Conservation (phyloP, 2,888 invertebrate genomes). For the Eurytoma californica region DNA sequence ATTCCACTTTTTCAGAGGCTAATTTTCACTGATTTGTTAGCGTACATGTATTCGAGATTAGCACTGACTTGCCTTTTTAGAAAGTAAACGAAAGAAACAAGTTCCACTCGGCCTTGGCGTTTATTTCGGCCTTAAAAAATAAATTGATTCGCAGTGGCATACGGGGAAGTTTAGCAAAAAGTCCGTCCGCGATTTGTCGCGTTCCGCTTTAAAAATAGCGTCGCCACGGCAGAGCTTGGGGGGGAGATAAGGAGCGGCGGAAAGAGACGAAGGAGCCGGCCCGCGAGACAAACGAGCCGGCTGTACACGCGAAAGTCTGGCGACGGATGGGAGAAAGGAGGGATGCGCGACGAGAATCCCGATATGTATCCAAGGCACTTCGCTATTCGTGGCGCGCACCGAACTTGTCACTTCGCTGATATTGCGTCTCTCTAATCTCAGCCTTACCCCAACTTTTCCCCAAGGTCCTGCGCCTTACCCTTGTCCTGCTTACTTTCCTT, state of each 20-base stretch:
- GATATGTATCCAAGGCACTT: background rate
- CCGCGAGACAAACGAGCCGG: conserved; percentile 52
- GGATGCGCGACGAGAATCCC: background rate
- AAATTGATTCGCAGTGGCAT: conserved; percentile 6
- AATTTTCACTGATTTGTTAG: too few relatives aligned
- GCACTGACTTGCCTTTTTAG: too few relatives aligned
- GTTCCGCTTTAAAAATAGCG: conserved; percentile 28
- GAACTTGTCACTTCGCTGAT: conserved; percentile 31
- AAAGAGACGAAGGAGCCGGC: conserved; percentile 40
- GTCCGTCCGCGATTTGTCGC: conserved; percentile 3
- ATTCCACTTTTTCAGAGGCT: background rate
- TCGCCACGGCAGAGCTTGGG: background rate
- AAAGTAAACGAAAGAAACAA: too few relatives aligned
- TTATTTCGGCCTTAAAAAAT: background rate
- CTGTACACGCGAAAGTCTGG: conserved; percentile 28
- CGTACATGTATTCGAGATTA: too few relatives aligned
- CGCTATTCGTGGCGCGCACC: conserved; percentile 21
- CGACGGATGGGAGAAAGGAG: background rate
- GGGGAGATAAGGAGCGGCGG: conserved; percentile 15
- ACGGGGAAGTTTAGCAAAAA: conserved; percentile 16
- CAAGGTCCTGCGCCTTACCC: too few relatives aligned
- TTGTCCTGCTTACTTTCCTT: too few relatives aligned
- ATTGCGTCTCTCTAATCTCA: conserved; percentile 4
- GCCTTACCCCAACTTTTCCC: too few relatives aligned
- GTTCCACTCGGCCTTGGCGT: background rate